Evolutionary conservation across 2,797 vertebrate species (phyloP).

Genomic region (Coregonus ussuriensis): DNA sequence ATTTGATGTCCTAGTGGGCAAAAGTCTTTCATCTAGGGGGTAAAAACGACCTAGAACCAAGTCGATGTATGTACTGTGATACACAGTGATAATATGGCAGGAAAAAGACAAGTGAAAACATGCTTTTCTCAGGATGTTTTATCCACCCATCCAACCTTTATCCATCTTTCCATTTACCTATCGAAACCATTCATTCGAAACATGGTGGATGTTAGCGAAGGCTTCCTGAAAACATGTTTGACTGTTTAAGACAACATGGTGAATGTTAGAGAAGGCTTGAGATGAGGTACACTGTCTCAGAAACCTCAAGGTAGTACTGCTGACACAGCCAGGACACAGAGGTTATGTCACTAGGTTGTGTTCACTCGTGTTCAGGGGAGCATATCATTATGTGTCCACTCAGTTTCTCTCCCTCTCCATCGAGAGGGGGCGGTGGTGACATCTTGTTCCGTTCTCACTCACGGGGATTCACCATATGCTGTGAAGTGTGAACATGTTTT

Average conservation of each 20-base stretch:
- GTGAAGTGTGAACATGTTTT: constrained; percentile 15
- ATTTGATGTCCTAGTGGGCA: constrained; percentile 34
- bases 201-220: background rate
- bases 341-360: background rate
- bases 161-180: background rate
- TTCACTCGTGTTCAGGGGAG: constrained; percentile 19
- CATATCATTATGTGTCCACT: constrained; percentile 18
- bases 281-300: background rate
- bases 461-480: constrained; percentile 61
- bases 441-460: constrained; percentile 44
- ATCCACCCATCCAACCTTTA: background rate
- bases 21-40: constrained; percentile 29
- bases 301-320: background rate
- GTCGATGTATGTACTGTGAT: constrained; percentile 27
- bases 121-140: background rate
- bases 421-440: constrained; percentile 22
- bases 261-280: background rate
- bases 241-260: no score
- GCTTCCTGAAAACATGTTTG: no score
- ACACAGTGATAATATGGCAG: constrained; percentile 22
- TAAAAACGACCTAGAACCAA: constrained; percentile 15
- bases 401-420: constrained; percentile 10
- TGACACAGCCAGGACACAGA: background rate
- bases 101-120: constrained; percentile 11
- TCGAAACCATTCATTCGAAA: background rate